Base-by-base conservation (phyloP, 2,113 vertebrate species). In the Periophthalmus modestus region DNA sequence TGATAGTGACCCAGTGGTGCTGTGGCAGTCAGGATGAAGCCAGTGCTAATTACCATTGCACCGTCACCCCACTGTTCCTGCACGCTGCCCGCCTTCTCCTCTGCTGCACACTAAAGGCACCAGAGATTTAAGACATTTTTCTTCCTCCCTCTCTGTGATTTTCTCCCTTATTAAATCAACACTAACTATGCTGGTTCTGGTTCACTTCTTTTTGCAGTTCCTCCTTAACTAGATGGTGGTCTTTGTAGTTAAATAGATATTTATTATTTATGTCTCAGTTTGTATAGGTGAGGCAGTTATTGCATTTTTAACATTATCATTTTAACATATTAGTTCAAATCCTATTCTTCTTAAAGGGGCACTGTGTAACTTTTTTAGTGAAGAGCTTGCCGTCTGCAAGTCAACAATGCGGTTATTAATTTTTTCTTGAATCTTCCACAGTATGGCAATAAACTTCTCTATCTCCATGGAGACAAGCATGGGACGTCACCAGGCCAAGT, bases 141-240 rank as follows among this genome's bases (percentile, higher is more conserved):
- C 78, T 74, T 63, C 59, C 72, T 80, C 46, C 66, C 66, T 5
- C 50, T 78, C 78, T 74, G 75, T 81, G 70, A 84, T 81, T 66
- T 67, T 81, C 74, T 78, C 67, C 80, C 83, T 84, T 85, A 85
- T 88, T 85, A 85, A 76, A 73, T 23, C n/a, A n/a, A 68, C 69
- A 87, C 76, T 78, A 85, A 84, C 39, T 75, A 79, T 81, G 82
- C 76, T 81, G 84, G 88, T 86, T 83, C 81, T 83, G 55, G 4
- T 77, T 72, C 86, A 87, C 88, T 90, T 91, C 88, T 84, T 84
- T 81, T 73, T 71, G 18, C 81, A 55, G 58, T 68, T 82, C 68
- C 15, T 50, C 70, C 79, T 76, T 79, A 79, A 81, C 75, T 71
- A 82, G 78, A 73, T 82, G 78, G 24, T 81, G 78, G 78, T 66